Base-by-base conservation (phyloP, 64 coral and sea anemone species). In the Porites lutea region DNA sequence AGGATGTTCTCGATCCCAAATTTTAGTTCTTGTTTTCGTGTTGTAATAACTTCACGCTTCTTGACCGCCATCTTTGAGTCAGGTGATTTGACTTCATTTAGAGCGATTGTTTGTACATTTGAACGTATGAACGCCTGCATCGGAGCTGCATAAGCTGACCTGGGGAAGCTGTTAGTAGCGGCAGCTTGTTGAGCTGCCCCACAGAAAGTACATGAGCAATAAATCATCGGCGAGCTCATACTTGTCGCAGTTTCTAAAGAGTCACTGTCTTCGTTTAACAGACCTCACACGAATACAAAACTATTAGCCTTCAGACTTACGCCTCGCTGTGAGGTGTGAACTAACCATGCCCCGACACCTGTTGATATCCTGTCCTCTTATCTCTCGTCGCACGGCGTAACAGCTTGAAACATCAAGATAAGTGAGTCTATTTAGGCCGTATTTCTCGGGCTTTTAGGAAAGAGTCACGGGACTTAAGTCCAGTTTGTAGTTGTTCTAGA, bases 1-100 rank as follows among this genome's bases (percentile, higher is more conserved):
- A 84, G 47, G 16, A 84, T 84, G 20, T 48, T 69, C 18, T 84
- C 81, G 44, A 84, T 84, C 2, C 81, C 81, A 69, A 84, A 84
- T 19, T 52, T 68, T 7, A 84, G 81, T 6, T 65, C 45, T 15
- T 84, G 62, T 64, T 3, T 16, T 8, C 48, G 60, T 46, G 6
- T 64, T 2, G 5, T 12, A 2, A 0, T 10, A 48, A 43, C 37
- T 65, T 83, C 47, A 46, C 27, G 4, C 6, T 13, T 69, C 47
- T 5, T 52, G 18, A 37, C 48, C 43, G 45, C 5, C 27, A 37
- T 37, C 27, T 37, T 37, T 37, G 27, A 37, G 27, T 37, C 27
- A 37, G 27, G 27, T 37, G 27, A 37, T 37, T 0, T 37, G 27
- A 18, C 27, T 65, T 18, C 23, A 4, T 6, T 44, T n/a, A 61